A percentile compares a stretch with the other conserved stretches of the same genome.
phyloP scores from a whole-genome alignment of 2,797 vertebrate genomes.

The Danio tinwini region DNA sequence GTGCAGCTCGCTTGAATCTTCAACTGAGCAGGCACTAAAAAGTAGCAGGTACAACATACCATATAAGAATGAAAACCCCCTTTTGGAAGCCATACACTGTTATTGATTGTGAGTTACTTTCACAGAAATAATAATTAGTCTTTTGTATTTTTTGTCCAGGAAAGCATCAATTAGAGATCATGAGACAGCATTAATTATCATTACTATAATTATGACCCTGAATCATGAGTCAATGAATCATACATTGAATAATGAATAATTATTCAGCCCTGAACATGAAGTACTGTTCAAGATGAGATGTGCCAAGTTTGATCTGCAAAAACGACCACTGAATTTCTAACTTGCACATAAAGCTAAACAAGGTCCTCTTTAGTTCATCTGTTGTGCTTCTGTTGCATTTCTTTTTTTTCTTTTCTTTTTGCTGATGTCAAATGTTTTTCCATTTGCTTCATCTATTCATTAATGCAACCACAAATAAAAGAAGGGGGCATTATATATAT shows the following conservation, averaged over 20 bases:
- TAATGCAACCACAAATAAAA: not conserved
- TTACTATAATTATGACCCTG: not conserved
- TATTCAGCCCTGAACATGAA: not conserved
- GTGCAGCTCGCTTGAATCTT: too few species aligned
- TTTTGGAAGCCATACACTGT: too few species aligned
- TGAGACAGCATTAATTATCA: not conserved
- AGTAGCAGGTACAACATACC: too few species aligned
- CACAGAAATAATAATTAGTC: not conserved
- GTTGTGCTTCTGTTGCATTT: not conserved
- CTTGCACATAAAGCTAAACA: not conserved
- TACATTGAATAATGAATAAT: not conserved
- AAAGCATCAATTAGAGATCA: constrained; percentile 13
- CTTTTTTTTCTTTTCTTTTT: not conserved
- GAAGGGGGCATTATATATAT: constrained; percentile 8
- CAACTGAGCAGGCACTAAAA: too few species aligned
- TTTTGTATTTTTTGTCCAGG: not conserved
- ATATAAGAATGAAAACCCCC: too few species aligned
- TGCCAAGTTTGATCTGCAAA: not conserved
- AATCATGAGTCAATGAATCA: constrained; percentile 24
- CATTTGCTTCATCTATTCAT: not conserved
- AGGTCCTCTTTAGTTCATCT: not conserved
- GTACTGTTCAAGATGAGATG: not conserved
- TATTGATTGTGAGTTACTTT: not conserved
- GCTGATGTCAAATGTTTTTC: not conserved
- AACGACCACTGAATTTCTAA: not conserved